Base-by-base conservation (phyloP, 2,797 vertebrate genomes). In the Sylvia borin region DNA sequence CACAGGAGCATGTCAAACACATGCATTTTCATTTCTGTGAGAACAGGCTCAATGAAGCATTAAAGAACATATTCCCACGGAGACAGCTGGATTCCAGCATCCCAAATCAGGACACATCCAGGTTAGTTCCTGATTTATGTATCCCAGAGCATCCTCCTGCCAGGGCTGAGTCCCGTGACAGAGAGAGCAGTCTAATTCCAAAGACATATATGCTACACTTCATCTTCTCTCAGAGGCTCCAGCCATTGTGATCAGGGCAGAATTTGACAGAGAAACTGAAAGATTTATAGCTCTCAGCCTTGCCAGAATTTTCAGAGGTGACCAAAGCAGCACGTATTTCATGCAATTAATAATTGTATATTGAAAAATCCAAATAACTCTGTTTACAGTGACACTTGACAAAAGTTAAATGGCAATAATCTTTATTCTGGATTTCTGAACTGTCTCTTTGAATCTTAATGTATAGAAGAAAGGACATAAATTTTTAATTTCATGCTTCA, bases 21-120 rank as follows among this genome's bases (percentile, higher is more conserved):
- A 96, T 96, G 96, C 89, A 95, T 97, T 98, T 97, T 97, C 96
- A 98, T 98, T 98, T 95, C 70, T 85, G 87, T 72, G 77, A 94
- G 95, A 97, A 85, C 83, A 92, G 66, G 89, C 93, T 96, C 97
- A 97, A 94, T 31, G 93, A 95, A 97, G 97, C 97, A 97, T 98
- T 97, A 97, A 98, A 97, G 96, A 97, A 95, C 80, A 94, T 85
- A 96, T 97, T 97, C 94, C 95, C 86, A 91, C 85, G 47, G 97
- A 96, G 97, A 96, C 96, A 97, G 92, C 85, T 87, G 91, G 89
- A 90, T 93, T 85, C 73, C 85, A 90, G 96, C 92, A 97, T 96
- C 97, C 92, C 92, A 92, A 96, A 97, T 79, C 95, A 96, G 94
- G 84, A 94, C 88, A 90, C 64, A 89, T 75, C 65, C 95, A 95